These are phyloP conservation scores for Anagyrus pseudococci DNA, from an alignment of 2,888 invertebrate genomes.

Conservation along the genomic window DNA sequence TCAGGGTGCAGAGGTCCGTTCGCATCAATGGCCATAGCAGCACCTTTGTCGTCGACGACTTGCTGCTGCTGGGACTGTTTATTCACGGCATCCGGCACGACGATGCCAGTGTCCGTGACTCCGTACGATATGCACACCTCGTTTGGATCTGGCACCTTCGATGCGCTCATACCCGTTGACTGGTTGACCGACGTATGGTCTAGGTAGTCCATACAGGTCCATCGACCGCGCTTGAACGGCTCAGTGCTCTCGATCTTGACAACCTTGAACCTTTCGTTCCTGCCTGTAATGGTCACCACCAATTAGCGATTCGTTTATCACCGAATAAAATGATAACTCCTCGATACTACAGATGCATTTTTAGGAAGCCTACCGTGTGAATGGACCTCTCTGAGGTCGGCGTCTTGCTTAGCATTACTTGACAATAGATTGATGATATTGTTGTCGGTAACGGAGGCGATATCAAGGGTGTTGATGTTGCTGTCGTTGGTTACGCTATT, in stretches of 20 bases:
- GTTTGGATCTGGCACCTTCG: constrained; percentile 57
- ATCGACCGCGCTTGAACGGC: constrained; percentile 89
- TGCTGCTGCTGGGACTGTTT: constrained; percentile 44
- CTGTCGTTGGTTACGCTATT: constrained; percentile 56
- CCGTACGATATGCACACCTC: constrained; percentile 61
- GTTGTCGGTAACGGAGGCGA: constrained; percentile 58
- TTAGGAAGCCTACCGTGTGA: constrained; percentile 66
- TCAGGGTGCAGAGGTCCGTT: constrained; percentile 56
- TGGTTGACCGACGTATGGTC: constrained; percentile 74
- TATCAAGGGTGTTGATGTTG: constrained; percentile 55
- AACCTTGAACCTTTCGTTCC: constrained; percentile 85
- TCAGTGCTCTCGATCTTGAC: constrained; percentile 96
- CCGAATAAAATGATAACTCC: no score
- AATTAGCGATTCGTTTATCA: no score
- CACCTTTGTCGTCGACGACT: constrained; percentile 48
- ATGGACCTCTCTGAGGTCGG: constrained; percentile 72
- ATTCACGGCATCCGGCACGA: constrained; percentile 51
- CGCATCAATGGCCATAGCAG: constrained; percentile 45
- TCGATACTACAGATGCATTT: background rate
- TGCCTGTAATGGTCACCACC: constrained; percentile 59
- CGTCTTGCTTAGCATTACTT: constrained; percentile 59
- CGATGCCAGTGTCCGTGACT: constrained; percentile 56
- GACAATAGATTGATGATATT: constrained; percentile 59
- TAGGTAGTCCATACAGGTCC: constrained; percentile 94
- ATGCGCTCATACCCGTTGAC: constrained; percentile 51